Evolutionary conservation across 1,140 invertebrate species (phyloP).

Genomic region (Atta texana): DNA sequence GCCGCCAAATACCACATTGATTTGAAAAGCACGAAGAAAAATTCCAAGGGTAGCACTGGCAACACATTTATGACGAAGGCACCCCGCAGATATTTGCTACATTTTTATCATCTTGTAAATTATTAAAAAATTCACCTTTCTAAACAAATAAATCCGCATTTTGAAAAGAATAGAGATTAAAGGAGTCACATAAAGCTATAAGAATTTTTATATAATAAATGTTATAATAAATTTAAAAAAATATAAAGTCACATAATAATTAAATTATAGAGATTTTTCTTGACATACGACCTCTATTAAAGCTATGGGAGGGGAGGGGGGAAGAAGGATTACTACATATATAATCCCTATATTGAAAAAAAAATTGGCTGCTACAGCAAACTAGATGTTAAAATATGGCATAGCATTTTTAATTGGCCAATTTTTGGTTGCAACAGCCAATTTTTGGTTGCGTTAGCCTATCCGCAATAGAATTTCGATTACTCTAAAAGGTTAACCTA

Average conservation of each 20-base stretch:
- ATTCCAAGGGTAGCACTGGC: slow-evolving; percentile 76
- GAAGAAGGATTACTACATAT: neutral
- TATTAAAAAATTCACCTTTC: neutral
- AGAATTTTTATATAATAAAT: neutral
- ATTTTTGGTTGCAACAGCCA: too few relatives aligned
- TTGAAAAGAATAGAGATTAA: slow-evolving; percentile 1
- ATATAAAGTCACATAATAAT: neutral
- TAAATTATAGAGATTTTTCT: neutral
- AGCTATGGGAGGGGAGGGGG: neutral
- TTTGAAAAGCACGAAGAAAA: slow-evolving; percentile 63
- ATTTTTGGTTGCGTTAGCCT: too few relatives aligned
- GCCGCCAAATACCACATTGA: slow-evolving; percentile 67
- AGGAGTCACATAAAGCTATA: neutral
- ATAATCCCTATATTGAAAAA: too few relatives aligned
- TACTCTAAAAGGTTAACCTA: too few relatives aligned
- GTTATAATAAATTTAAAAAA: neutral
- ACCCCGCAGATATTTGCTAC: slow-evolving; percentile 79
- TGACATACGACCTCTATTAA: neutral
- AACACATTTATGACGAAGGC: slow-evolving; percentile 78
- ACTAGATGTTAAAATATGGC: too few relatives aligned
- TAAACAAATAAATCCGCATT: neutral
- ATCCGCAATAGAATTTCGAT: too few relatives aligned
- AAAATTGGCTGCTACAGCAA: too few relatives aligned
- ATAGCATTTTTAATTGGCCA: too few relatives aligned
- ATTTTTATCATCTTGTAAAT: neutral